phyloP scores from a whole-genome alignment of 2,888 invertebrate genomes.

The Harpalus rufipes region DNA sequence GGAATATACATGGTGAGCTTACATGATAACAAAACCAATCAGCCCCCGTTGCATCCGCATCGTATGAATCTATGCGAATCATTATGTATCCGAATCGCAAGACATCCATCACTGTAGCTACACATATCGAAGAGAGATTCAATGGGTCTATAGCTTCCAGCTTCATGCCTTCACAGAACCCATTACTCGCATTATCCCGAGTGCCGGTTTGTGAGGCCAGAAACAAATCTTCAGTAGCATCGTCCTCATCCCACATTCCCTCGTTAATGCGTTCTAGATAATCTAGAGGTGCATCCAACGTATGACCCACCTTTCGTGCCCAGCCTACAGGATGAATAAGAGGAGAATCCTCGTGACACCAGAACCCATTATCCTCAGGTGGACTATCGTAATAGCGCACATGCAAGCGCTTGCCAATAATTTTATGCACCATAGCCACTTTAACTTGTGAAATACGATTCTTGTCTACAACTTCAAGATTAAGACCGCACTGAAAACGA shows the following conservation, averaged over 20 bases:
- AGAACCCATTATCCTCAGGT: conserved; percentile 92
- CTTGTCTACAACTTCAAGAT: conserved; percentile 97
- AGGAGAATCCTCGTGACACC: conserved; percentile 98
- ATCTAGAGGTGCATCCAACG: conserved; percentile 89
- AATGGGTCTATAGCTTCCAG: conserved; percentile 98
- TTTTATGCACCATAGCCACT: conserved; percentile 93
- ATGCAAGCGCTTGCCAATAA: conserved; percentile 94
- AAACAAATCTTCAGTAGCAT: conserved; percentile 90
- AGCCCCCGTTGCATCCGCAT: conserved; percentile 87
- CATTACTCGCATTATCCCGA: conserved; percentile 47
- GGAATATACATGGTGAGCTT: conserved; percentile 96
- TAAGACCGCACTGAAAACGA: conserved; percentile 89
- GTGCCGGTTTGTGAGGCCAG: conserved; percentile 77
- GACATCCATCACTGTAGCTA: conserved; percentile 96
- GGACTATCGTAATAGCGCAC: conserved; percentile 93
- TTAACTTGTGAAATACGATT: conserved; percentile 94
- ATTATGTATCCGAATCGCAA: conserved; percentile 95
- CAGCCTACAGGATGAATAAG: conserved; percentile 98
- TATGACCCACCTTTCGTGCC: conserved; percentile 92
- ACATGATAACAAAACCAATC: conserved; percentile 99
- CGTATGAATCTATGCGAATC: conserved; percentile 97
- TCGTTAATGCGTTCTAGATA: conserved; percentile 88
- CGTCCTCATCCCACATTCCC: conserved; percentile 85
- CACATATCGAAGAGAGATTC: conserved; percentile 95
- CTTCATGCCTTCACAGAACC: conserved; percentile 82